Percentiles rank a stretch among this genome's conserved stretches.
Conservation (phyloP, 1,140 invertebrate genomes). For the Anadara kagoshimensis region DNA sequence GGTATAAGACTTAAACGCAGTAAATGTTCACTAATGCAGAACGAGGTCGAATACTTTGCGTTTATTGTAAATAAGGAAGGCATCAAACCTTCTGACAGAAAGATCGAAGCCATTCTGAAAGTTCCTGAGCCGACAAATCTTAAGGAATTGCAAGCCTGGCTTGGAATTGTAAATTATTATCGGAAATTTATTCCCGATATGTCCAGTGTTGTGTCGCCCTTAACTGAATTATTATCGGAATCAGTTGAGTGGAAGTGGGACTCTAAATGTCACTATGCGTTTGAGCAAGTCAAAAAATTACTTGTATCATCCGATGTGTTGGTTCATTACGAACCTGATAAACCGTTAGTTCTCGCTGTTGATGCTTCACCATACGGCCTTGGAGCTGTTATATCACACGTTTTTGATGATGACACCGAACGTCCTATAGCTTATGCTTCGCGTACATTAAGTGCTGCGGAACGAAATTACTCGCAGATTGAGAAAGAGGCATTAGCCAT, state of each 20-base stretch:
- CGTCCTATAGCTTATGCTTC: constrained; percentile 10
- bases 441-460: not conserved
- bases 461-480: constrained; percentile 23
- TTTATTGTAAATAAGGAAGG: too few species aligned
- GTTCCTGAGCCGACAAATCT: constrained; percentile 25
- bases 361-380: constrained; percentile 17
- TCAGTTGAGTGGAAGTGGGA: too few species aligned
- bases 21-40: constrained; percentile 39
- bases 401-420: constrained; percentile 1
- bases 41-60: too few species aligned
- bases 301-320: not conserved
- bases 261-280: too few species aligned
- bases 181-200: constrained; percentile 8
- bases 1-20: constrained; percentile 20
- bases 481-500: constrained; percentile 27
- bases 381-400: constrained; percentile 4
- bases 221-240: too few species aligned
- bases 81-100: too few species aligned
- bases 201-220: too few species aligned
- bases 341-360: too few species aligned
- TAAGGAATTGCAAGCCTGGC: constrained; percentile 19
- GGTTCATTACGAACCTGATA: constrained; percentile 6
- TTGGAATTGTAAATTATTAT: constrained; percentile 25
- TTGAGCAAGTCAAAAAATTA: constrained; percentile 5
- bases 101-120: constrained; percentile 30